phyloP scores from a whole-genome alignment of 2,113 vertebrate species.

The Neopipo cinnamomea region DNA sequence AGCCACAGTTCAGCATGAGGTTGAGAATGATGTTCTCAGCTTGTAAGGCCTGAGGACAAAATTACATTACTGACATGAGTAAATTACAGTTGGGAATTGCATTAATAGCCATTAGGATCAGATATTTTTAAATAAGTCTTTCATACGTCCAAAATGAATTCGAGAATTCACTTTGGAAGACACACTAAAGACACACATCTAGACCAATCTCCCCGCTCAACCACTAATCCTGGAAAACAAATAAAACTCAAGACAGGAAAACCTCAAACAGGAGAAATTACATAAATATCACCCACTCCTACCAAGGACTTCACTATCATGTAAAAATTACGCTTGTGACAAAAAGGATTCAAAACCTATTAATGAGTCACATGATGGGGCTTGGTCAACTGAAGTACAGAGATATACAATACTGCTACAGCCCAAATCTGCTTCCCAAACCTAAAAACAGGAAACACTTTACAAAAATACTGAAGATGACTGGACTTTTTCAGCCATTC shows the following conservation, averaged over 20 bases:
- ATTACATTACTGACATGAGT: neutral
- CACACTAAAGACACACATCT: fast-evolving
- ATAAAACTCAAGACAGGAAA: neutral
- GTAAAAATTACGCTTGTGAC: neutral
- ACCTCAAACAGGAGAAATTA: neutral
- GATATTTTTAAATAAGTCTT: neutral
- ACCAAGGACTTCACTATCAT: neutral
- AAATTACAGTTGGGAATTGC: neutral
- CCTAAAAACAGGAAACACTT: fast-evolving
- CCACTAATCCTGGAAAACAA: neutral
- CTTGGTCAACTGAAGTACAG: fast-evolving
- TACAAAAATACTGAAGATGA: neutral
- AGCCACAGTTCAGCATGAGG: neutral
- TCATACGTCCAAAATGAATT: neutral
- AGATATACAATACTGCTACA: fast-evolving
- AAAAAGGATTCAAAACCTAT: neutral
- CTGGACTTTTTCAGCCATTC: neutral
- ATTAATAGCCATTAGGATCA: neutral
- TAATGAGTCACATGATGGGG: fast-evolving
- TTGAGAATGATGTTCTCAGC: neutral
- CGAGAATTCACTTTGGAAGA: neutral
- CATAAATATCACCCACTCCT: neutral
- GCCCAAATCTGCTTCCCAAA: neutral
- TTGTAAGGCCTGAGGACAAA: neutral
- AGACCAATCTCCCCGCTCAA: neutral